Percentiles rank a stretch among this genome's conserved stretches.
These are phyloP conservation scores for Ailuropoda melanoleuca DNA, from an alignment of 2,113 vertebrate species.

Conservation along the genomic window DNA sequence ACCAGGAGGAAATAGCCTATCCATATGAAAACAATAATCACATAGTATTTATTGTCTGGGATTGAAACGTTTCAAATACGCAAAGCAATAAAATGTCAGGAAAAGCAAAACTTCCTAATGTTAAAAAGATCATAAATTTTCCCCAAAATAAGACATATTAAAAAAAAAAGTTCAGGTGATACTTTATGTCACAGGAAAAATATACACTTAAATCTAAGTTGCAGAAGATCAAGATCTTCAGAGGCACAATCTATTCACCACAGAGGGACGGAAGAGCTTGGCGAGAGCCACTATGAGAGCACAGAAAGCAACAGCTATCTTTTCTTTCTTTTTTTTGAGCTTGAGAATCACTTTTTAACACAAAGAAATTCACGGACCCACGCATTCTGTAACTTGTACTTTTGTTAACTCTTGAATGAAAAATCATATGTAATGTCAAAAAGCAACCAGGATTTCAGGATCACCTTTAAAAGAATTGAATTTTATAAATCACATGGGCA, in stretches of 20 bases:
- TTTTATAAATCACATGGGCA: not conserved
- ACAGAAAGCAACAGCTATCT: not conserved
- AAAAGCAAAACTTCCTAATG: slow-evolving; percentile 87
- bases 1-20: slow-evolving; percentile 82
- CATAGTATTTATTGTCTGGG: slow-evolving; percentile 89
- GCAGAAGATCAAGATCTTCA: slow-evolving; percentile 78
- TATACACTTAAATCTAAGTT: slow-evolving; percentile 59
- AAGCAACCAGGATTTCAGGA: not conserved
- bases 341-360: not conserved
- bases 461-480: not conserved
- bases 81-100: slow-evolving; percentile 87
- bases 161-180: slow-evolving; percentile 76
- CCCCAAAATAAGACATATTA: slow-evolving; percentile 74
- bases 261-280: slow-evolving; percentile 71
- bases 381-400: not conserved
- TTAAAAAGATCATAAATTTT: slow-evolving; percentile 86
- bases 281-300: slow-evolving; percentile 49
- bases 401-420: not conserved
- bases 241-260: slow-evolving; percentile 80
- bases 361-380: not conserved
- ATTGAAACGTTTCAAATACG: slow-evolving; percentile 89
- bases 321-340: not conserved
- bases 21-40: slow-evolving; percentile 90
- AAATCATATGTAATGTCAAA: not conserved
- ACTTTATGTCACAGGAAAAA: slow-evolving; percentile 74